Evolutionary conservation across 23 tunicate species (phyloP).

Genomic region (Clavelina lepadiformis): DNA sequence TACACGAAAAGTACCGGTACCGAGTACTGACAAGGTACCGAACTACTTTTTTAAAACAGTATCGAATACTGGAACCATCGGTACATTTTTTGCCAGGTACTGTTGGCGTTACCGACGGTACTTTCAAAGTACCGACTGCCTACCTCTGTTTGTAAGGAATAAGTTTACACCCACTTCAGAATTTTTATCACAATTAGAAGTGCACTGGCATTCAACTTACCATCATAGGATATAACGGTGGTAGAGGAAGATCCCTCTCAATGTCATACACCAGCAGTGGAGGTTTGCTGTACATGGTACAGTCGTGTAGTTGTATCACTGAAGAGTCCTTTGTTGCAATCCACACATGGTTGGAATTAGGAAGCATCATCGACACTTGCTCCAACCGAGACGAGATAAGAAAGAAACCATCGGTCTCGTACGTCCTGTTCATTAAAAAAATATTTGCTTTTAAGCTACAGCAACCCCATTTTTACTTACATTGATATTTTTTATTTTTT

Average conservation of each 20-base stretch:
- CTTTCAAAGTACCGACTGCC: too few relatives aligned
- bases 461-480: too few relatives aligned
- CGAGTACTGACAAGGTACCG: too few relatives aligned
- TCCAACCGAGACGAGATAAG: slow-evolving; percentile 48
- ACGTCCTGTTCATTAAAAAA: slow-evolving; percentile 25
- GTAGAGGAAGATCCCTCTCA: slow-evolving; percentile 7
- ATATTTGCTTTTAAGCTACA: too few relatives aligned
- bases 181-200: background rate
- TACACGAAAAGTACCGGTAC: too few relatives aligned
- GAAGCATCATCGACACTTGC: slow-evolving; percentile 38
- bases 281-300: slow-evolving; percentile 20
- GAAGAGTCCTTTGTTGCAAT: slow-evolving; percentile 29
- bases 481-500: too few relatives aligned
- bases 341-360: slow-evolving; percentile 25
- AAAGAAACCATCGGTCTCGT: slow-evolving; percentile 71
- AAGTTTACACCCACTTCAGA: background rate
- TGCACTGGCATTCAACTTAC: slow-evolving; percentile 20
- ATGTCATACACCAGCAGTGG: slow-evolving; percentile 67
- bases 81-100: too few relatives aligned
- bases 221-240: slow-evolving; percentile 58
- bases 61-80: too few relatives aligned
- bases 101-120: background rate
- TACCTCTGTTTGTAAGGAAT: too few relatives aligned
- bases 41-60: too few relatives aligned
- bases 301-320: slow-evolving; percentile 42